Evolutionary conservation across 2,888 invertebrate genomes (phyloP).

Genomic region (Aporophyla nigra): DNA sequence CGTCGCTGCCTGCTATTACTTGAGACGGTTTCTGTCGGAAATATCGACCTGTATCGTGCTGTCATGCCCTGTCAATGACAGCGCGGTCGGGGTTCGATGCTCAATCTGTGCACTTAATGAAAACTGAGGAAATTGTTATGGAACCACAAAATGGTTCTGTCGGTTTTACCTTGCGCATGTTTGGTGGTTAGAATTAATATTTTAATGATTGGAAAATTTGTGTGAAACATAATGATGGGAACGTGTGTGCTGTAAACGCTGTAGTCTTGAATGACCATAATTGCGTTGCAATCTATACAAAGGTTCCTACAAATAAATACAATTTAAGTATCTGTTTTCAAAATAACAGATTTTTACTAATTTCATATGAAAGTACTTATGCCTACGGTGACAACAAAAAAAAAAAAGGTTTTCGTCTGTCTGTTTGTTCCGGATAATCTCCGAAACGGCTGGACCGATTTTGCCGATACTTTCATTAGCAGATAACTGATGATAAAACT

Average conservation of each 20-base stretch:
- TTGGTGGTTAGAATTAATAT: conserved; percentile 28
- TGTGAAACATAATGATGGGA: neutral
- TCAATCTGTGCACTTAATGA: conserved; percentile 44
- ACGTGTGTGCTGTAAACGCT: neutral
- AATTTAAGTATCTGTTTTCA: neutral
- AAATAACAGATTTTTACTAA: neutral
- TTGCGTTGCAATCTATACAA: neutral
- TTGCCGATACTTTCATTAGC: too few species aligned
- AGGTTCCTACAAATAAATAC: neutral
- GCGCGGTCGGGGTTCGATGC: conserved; percentile 25
- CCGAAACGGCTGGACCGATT: too few species aligned
- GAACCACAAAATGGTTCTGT: conserved; percentile 38
- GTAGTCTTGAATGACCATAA: neutral
- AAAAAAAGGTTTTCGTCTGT: too few species aligned
- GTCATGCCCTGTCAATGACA: conserved; percentile 34
- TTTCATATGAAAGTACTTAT: too few species aligned
- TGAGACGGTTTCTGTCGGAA: neutral
- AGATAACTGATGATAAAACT: too few species aligned
- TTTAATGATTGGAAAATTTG: conserved; percentile 13
- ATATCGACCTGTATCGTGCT: conserved; percentile 16
- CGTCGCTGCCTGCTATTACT: neutral
- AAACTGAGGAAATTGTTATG: conserved; percentile 26
- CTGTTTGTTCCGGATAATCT: too few species aligned
- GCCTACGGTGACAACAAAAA: too few species aligned
- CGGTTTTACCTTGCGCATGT: conserved; percentile 23